Conservation (phyloP, 64 coral and sea anemone species). For the Catalaphyllia jardinei region DNA sequence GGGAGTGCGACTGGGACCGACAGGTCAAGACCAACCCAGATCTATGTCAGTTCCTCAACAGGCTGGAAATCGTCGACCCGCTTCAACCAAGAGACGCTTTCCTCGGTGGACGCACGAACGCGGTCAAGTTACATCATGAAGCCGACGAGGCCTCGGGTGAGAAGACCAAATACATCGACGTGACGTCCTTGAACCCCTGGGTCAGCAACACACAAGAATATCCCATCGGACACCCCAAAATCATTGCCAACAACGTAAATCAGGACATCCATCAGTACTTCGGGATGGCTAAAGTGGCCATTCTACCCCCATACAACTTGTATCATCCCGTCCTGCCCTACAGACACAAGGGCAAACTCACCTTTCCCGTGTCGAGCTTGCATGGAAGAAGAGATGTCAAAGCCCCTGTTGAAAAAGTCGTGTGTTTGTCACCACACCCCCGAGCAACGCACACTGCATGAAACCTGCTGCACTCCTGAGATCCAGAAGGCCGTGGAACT, state of each 20-base stretch:
- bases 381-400: not conserved
- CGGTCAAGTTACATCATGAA: not conserved
- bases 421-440: not conserved
- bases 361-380: constrained; percentile 49
- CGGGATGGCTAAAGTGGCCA: too few species aligned
- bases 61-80: not conserved
- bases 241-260: too few species aligned
- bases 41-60: too few species aligned
- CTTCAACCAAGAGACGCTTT: not conserved
- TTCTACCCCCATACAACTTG: too few species aligned
- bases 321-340: too few species aligned
- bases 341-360: not conserved
- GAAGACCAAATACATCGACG: not conserved
- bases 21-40: not conserved
- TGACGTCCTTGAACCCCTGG: not conserved
- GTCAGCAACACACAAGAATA: too few species aligned
- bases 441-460: not conserved
- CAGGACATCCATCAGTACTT: too few species aligned
- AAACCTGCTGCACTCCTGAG: constrained; percentile 12
- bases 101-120: too few species aligned
- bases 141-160: not conserved
- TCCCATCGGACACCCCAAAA: too few species aligned
- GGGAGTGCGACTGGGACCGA: constrained; percentile 17
- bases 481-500: too few species aligned
- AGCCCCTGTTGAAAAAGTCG: not conserved